Evolutionary conservation across 2,113 vertebrate genomes (phyloP).

Genomic region (Semicossyphus pulcher): DNA sequence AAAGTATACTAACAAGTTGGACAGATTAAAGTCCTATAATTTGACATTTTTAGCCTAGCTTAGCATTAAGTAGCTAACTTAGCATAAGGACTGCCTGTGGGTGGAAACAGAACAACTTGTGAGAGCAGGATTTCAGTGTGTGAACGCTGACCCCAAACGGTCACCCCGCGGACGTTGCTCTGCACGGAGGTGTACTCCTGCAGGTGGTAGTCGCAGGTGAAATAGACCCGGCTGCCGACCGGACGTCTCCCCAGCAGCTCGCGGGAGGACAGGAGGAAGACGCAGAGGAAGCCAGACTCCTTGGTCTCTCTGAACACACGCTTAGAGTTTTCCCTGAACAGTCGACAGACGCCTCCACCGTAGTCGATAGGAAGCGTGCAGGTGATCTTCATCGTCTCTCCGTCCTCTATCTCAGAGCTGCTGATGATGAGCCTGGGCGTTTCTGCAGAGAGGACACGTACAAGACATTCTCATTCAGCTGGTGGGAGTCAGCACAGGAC

Average conservation of each 20-base stretch:
- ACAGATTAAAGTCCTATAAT: no score
- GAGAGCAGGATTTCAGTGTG: no score
- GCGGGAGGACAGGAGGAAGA: conserved; percentile 6
- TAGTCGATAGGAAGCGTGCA: conserved; percentile 30
- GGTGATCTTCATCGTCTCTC: not conserved
- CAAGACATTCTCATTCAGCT: not conserved
- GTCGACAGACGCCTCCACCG: conserved; percentile 16
- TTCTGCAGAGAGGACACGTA: not conserved
- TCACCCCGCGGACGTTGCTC: not conserved
- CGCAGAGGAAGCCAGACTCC: not conserved
- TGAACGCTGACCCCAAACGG: conserved; percentile 26
- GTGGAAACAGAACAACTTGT: no score
- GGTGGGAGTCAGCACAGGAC: no score
- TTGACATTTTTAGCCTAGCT: no score
- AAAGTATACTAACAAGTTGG: no score
- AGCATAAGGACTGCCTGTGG: not conserved
- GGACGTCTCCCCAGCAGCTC: conserved; percentile 1
- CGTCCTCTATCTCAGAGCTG: not conserved
- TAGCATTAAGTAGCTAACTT: no score
- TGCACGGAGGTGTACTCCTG: conserved; percentile 13
- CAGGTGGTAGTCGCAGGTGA: conserved; percentile 42
- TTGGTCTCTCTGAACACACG: not conserved
- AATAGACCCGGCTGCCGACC: not conserved
- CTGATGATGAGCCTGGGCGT: not conserved
- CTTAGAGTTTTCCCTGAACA: not conserved